Base-by-base conservation (phyloP, 2,113 vertebrate species). In the Crotalus helleri region DNA sequence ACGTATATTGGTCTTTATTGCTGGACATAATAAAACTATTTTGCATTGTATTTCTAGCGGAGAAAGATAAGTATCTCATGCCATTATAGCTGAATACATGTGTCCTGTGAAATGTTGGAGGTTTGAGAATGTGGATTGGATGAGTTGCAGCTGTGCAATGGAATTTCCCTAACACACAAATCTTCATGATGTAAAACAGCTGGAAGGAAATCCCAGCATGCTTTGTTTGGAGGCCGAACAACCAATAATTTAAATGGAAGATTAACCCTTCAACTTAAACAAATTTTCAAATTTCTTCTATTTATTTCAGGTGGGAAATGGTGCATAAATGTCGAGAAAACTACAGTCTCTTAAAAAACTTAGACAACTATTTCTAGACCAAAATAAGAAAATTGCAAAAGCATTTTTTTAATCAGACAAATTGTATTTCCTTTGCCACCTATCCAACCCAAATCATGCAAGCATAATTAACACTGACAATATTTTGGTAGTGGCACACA, bases 141-240 rank as follows among this genome's bases (percentile, higher is more conserved):
- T 97, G 86, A 97, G 96, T 91, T 93, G 96, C 98, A 98, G 98
- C 98, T 98, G 98, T 97, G 95, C 93, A 91, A 94, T 98, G 98
- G 97, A 97, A 98, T 97, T 97, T 97, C 96, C 97, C 97, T 95
- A 95, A 94, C 95, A 92, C 89, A 94, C 97, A 97, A 96, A 97
- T 97, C 97, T 94, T 96, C 95, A 33, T 97, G 97, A 97, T 96
- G 96, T 95, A 94, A 96, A 98, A 98, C 98, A 98, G 98, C 98
- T 99, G 98, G 98, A 98, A 98, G 97, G 97, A 98, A 98, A 98
- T 97, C 97, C 97, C 98, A 95, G 97, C 93, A 97, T 97, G 97
- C 97, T 93, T 94, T 29, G 91, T 88, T 89, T 90, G 93, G 95
- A 94, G 95, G 93, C 94, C 90, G 95, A 91, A 91, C 96, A 95